A percentile compares a stretch with the other conserved stretches of the same genome.
These are phyloP conservation scores for Rhincodon typus DNA, from an alignment of 2,797 vertebrate species.

Conservation along the genomic window DNA sequence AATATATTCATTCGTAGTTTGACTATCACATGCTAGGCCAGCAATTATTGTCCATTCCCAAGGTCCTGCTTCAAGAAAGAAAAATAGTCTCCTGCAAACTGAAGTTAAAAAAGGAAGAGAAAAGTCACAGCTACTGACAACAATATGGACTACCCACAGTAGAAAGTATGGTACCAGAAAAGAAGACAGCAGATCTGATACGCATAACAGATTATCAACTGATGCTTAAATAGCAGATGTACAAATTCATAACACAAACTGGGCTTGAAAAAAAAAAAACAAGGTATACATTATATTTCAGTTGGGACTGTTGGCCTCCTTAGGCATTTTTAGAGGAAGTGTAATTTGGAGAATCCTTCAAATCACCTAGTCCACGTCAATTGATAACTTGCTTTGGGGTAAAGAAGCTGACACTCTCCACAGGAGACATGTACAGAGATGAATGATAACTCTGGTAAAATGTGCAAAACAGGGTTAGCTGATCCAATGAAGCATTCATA, in stretches of 20 bases:
- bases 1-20: too few relatives aligned
- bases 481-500: background rate
- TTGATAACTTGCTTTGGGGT: background rate
- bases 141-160: background rate
- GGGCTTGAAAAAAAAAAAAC: background rate
- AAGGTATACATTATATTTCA: background rate
- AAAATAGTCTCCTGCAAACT: background rate
- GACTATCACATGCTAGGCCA: too few relatives aligned
- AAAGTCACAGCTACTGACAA: background rate
- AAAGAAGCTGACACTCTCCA: background rate
- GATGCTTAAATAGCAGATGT: background rate
- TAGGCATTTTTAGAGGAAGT: background rate
- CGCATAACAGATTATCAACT: background rate
- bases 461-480: background rate
- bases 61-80: background rate
- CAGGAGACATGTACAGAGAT: background rate
- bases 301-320: background rate
- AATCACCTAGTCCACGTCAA: background rate
- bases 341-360: background rate
- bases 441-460: background rate
- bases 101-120: background rate
- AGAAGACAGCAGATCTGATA: background rate
- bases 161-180: background rate
- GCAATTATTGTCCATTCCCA: too few relatives aligned
- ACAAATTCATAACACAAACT: background rate